Conservation (phyloP, 2,888 invertebrate genomes). For the Strigamia crassipes region DNA sequence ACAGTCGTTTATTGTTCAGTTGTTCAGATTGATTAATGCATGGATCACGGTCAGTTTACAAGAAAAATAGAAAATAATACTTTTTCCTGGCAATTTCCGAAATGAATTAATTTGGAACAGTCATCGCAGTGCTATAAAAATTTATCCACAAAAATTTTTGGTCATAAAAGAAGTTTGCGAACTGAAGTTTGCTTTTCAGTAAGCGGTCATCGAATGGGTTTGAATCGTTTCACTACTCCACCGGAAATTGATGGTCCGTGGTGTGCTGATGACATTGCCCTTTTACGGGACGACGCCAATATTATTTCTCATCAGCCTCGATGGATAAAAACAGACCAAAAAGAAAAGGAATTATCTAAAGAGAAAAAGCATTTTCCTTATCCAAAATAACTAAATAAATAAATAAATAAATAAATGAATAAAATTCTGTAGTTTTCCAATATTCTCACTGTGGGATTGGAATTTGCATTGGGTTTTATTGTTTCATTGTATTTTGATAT, state of each 20-base stretch:
- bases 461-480: not conserved
- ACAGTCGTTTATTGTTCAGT: too few relatives aligned
- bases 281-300: not conserved
- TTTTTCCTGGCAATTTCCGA: too few relatives aligned
- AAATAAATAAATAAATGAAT: not conserved
- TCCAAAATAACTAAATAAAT: too few relatives aligned
- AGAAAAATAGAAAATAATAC: too few relatives aligned
- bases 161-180: not conserved
- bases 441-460: not conserved
- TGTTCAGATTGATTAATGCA: too few relatives aligned
- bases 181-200: not conserved
- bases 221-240: not conserved
- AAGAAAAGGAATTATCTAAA: not conserved
- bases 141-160: not conserved
- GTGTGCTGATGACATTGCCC: not conserved
- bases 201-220: not conserved
- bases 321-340: not conserved
- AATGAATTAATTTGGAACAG: too few relatives aligned
- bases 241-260: slow-evolving; percentile 24
- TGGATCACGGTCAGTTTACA: too few relatives aligned
- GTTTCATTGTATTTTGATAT: not conserved
- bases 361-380: too few relatives aligned
- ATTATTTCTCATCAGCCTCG: not conserved
- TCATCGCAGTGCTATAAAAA: too few relatives aligned
- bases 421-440: not conserved